phyloP scores from a whole-genome alignment of 2,888 invertebrate genomes.

The Acleris holmiana region DNA sequence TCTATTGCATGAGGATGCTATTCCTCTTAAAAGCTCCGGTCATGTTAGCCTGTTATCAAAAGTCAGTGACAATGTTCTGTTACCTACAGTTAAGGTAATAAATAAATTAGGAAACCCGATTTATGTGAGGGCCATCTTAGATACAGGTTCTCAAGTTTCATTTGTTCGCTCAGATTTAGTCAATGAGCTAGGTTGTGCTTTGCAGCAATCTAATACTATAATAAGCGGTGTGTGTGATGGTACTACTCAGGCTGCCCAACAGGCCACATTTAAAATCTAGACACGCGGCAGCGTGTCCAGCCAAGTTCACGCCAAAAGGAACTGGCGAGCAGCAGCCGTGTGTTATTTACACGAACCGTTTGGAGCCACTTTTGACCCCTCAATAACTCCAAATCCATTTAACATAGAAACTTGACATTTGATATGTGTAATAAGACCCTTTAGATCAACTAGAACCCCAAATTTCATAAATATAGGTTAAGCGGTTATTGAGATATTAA shows the following conservation, averaged over 20 bases:
- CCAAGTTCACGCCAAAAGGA: no score
- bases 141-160: constrained; percentile 8
- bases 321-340: no score
- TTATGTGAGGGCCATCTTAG: constrained; percentile 2
- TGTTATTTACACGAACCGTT: no score
- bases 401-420: no score
- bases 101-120: background rate
- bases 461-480: no score
- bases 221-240: constrained; percentile 12
- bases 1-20: background rate
- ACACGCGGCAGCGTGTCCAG: no score
- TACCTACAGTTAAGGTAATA: constrained; percentile 1
- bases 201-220: background rate
- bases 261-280: constrained; percentile 2
- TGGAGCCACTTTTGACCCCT: no score
- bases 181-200: background rate
- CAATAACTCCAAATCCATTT: no score
- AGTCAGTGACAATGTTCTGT: background rate
- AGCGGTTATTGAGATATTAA: no score
- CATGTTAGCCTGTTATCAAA: background rate
- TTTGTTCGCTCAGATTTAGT: background rate
- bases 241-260: background rate
- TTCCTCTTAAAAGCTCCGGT: background rate
- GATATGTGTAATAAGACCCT: no score
- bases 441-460: no score